A percentile compares a stretch with the other conserved stretches of the same genome.
phyloP scores from a whole-genome alignment of 2,113 vertebrate species.

The Ginglymostoma cirratum region DNA sequence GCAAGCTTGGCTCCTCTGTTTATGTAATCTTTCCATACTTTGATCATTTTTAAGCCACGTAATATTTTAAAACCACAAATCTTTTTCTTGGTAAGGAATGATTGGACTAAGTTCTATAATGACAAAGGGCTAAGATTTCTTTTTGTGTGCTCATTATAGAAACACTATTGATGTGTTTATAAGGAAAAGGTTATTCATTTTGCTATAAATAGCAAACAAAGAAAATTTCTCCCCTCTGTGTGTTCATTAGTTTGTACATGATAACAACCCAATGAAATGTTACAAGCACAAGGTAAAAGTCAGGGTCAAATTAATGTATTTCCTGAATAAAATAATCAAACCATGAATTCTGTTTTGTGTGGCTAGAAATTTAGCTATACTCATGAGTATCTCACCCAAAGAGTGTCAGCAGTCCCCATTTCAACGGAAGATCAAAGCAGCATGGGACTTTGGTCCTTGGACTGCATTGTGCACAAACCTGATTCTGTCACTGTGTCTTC shows the following conservation, averaged over 20 bases:
- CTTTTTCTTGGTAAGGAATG: not conserved
- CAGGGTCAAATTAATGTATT: not conserved
- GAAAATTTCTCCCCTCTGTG: too few relatives aligned
- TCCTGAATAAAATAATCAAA: not conserved
- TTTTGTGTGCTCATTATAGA: not conserved
- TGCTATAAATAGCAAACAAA: constrained; percentile 7
- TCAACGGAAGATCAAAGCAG: not conserved
- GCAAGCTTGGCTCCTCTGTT: not conserved
- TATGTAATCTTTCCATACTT: not conserved
- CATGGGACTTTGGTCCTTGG: not conserved
- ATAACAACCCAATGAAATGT: not conserved
- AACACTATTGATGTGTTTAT: not conserved
- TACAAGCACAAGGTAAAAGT: not conserved
- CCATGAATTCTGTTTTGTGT: not conserved
- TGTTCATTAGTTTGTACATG: not conserved
- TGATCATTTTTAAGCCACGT: not conserved
- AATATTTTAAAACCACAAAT: not conserved
- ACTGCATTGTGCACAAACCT: too few relatives aligned
- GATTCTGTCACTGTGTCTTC: too few relatives aligned
- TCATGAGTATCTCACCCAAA: not conserved
- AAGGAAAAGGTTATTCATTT: not conserved
- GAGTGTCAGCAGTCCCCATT: not conserved
- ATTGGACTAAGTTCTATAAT: not conserved
- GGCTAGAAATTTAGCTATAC: not conserved
- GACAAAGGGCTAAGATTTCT: not conserved